Base-by-base conservation (phyloP, 2,797 vertebrate genomes). In the Sebastes matsubarae region DNA sequence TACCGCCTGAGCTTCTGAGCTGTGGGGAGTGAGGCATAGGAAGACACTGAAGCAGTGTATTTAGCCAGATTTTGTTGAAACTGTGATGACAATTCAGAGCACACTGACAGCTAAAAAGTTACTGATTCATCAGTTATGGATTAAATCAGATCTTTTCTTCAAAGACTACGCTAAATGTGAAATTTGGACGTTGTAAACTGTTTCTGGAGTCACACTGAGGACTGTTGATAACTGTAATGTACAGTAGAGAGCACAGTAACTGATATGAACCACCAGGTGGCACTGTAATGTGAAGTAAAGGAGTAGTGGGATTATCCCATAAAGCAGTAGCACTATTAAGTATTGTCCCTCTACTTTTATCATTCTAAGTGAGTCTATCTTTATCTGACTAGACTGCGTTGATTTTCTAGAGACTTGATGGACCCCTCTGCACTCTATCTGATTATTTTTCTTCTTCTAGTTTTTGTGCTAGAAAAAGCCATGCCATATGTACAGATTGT, bases 401-500 rank as follows among this genome's bases (percentile, higher is more conserved):
- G 52, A 79, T 82, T 85, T 84, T 79, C 60, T 88, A 46, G 55
- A 86, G 81, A 88, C 65, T 77, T 76, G 65, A 85, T 69, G 61
- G 20, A 74, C 66, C 54, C 22, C 85, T 79, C 74, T 93, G 74
- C 80, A 82, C 87, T 90, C 80, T 80, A 60, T 72, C 65, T 84
- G 78, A 77, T 77, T 87, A 80, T 65, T 83, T 76, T 75, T 12
- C 42, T 78, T 85, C 60, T 93, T 94, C 83, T 79, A 64, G 67
- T 90, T 89, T 88, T 72, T 87, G 83, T 93, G 80, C 88, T 93
- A 83, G 91, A 92, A 90, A 93, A 96, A 93, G 94, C 93, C 91
- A 89, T 83, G 94, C 93, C 93, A 95, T 94, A 94, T 95, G 93
- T 95, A 95, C 87, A 95, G 92, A 95, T 88, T 89, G 88, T 93